Evolutionary conservation across 2,888 invertebrate genomes (phyloP).

Genomic region (Nesidiocoris tenuis): DNA sequence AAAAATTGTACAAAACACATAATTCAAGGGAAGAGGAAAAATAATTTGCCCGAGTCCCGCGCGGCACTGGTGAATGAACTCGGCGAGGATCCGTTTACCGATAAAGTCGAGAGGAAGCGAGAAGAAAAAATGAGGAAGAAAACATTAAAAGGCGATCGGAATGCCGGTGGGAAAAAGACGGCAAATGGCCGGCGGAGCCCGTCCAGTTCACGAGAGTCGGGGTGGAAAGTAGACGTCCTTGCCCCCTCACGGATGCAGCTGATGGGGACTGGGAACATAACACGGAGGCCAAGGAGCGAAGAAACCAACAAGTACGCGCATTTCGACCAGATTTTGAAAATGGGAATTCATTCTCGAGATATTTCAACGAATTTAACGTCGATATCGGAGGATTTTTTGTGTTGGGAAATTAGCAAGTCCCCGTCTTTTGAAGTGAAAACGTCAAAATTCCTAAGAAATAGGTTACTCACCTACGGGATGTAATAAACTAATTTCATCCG

Average conservation of each 20-base stretch:
- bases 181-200: neutral
- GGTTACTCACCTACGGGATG: no score
- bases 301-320: no score
- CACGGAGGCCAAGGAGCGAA: neutral
- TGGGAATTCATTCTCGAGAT: no score
- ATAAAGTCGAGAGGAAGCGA: neutral
- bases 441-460: no score
- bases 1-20: no score
- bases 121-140: neutral
- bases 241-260: neutral
- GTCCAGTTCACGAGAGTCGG: neutral
- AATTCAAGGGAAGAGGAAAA: no score
- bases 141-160: neutral
- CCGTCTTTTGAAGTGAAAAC: neutral
- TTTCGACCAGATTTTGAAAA: no score
- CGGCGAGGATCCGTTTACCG: neutral
- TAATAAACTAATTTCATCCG: no score
- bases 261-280: neutral
- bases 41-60: no score
- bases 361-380: no score
- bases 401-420: neutral
- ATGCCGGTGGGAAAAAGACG: neutral
- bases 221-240: neutral
- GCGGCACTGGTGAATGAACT: neutral
- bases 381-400: neutral